A percentile compares a stretch with the other conserved stretches of the same genome.
Conservation (phyloP, 2,797 vertebrate genomes). For the Sciurus carolinensis region DNA sequence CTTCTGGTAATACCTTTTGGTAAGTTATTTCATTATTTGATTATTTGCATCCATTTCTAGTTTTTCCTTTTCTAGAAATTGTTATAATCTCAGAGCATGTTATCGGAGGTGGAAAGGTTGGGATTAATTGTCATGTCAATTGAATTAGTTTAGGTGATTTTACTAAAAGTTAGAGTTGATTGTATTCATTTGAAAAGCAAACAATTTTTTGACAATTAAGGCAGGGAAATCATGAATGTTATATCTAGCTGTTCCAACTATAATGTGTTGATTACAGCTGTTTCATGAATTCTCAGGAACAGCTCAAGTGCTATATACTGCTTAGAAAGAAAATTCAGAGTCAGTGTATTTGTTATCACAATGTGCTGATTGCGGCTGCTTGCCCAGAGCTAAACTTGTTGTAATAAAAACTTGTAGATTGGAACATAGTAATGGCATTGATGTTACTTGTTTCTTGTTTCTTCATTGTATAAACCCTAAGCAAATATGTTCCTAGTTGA, state of each 20-base stretch:
- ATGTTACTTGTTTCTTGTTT: slow-evolving; percentile 83
- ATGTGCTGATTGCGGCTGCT: slow-evolving; percentile 79
- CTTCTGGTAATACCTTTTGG: slow-evolving; percentile 21
- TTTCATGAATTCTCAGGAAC: slow-evolving; percentile 71
- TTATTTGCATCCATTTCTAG: slow-evolving; percentile 33
- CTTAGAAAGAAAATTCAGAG: slow-evolving; percentile 78
- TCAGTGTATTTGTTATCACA: slow-evolving; percentile 84
- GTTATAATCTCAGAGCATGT: slow-evolving; percentile 76
- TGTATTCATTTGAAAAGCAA: slow-evolving; percentile 75
- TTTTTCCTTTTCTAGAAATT: slow-evolving; percentile 66
- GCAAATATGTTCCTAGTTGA: slow-evolving; percentile 92
- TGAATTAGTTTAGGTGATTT: slow-evolving; percentile 81
- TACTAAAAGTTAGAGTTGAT: slow-evolving; percentile 78
- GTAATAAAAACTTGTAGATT: slow-evolving; percentile 81
- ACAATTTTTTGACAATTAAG: slow-evolving; percentile 71
- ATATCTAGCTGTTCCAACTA: slow-evolving; percentile 59
- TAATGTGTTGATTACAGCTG: slow-evolving; percentile 67
- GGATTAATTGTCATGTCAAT: slow-evolving; percentile 56
- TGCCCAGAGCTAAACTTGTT: slow-evolving; percentile 81
- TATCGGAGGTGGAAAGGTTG: slow-evolving; percentile 49
- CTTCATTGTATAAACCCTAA: slow-evolving; percentile 80
- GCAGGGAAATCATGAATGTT: slow-evolving; percentile 60
- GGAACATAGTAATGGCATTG: slow-evolving; percentile 80
- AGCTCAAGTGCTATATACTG: slow-evolving; percentile 64
- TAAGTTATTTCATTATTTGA: slow-evolving; percentile 57